phyloP scores from a whole-genome alignment of 2,113 vertebrate species.

The Neopipo cinnamomea region DNA sequence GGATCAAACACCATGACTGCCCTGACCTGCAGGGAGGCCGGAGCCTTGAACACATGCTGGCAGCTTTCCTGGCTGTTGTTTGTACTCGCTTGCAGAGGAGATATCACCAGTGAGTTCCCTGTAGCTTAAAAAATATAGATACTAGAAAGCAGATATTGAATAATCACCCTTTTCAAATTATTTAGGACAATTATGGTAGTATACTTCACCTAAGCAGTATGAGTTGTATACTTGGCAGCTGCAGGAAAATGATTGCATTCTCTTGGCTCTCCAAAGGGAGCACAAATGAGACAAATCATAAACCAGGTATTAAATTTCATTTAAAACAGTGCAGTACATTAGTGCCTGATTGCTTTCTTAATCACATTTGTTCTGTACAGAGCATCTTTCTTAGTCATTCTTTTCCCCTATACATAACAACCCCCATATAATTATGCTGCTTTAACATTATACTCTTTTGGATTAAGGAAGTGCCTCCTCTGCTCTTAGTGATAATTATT shows the following conservation, averaged over 20 bases:
- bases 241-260: background rate
- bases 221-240: background rate
- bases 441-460: background rate
- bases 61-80: background rate
- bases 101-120: background rate
- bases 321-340: background rate
- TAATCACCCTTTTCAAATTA: background rate
- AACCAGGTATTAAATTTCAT: background rate
- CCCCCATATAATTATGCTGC: constrained; percentile 9
- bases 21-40: background rate
- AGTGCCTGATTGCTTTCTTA: constrained; percentile 26
- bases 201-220: background rate
- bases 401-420: background rate
- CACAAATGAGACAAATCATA: background rate
- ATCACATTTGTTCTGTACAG: constrained; percentile 34
- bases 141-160: background rate
- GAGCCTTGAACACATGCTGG: accelerated
- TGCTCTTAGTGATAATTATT: background rate
- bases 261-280: background rate
- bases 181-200: background rate
- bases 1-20: accelerated
- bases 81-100: background rate
- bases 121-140: background rate
- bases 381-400: constrained; percentile 45
- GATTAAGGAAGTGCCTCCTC: constrained; percentile 16